Evolutionary conservation across 2,113 vertebrate genomes (phyloP), one percentile per base, ranked within the genome.

Genomic region (Barnardius zonarius): DNA sequence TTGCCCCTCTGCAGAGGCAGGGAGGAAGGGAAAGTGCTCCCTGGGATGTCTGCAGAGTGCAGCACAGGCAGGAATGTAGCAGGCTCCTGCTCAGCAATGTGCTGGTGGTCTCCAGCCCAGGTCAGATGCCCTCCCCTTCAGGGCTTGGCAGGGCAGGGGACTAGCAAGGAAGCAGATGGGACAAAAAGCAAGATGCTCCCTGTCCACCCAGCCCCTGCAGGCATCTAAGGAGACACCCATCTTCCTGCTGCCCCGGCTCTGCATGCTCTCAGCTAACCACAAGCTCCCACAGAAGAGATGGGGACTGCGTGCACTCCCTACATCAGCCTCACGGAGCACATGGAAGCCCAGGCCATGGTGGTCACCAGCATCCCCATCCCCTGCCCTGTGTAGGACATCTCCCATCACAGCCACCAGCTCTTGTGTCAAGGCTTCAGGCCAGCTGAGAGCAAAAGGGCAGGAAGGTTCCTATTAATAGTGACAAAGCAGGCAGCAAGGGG

Each of bases 361-460:
- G 12, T 52, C 64, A 69, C 7, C 64, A 80, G 22, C 66, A 43
- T 28, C n/a, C 28, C 54, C 61, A 28, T 43, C 15, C 68, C 46
- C 44, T 89, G 68, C 59, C 5, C 0, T 0, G 0, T 8, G 13
- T 1, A 44, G 69, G 43, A 82, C 57, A 20, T 1, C 7, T 79
- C 66, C 46, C 68, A 52, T 41, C 73, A 30, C 48, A 54, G 72
- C 35, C 88, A 63, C 22, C 55, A 93, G 61, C 88, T 72, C 76
- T 7, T 10, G 12, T 22, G 66, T 19, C 68, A 66, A 52, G 44
- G 77, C 80, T 82, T 54, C 2, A 5, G 57, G 63, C 66, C 72
- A 86, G 70, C 41, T 2, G 1, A 67, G 48, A 28, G 23, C 51
- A 24, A 30, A 55, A 72, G 64, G 17, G 24, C 48, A 43, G 64